Evolutionary conservation across 2,113 vertebrate genomes (phyloP).

Genomic region (Andinoacara biseriatus): DNA sequence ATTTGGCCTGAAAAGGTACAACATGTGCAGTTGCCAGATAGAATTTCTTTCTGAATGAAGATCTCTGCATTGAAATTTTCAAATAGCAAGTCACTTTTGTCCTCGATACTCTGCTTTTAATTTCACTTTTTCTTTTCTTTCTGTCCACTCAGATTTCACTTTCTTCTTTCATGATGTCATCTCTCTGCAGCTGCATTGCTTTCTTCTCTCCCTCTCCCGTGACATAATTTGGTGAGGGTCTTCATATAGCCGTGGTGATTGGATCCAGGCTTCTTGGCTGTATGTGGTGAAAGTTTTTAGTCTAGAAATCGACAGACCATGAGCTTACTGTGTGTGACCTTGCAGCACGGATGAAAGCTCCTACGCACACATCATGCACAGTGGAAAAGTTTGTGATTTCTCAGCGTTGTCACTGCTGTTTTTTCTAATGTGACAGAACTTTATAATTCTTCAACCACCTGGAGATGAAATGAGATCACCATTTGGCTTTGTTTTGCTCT

Average conservation of each 20-base stretch:
- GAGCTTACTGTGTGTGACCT: conserved; percentile 64
- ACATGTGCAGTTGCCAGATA: not conserved
- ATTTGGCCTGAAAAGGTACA: not conserved
- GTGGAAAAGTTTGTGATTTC: conserved; percentile 44
- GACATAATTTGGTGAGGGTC: conserved; percentile 67
- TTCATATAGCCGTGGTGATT: conserved; percentile 72
- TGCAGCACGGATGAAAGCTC: conserved; percentile 14
- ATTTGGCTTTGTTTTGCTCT: conserved; percentile 23
- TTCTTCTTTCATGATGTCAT: conserved; percentile 58
- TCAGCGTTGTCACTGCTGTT: conserved; percentile 12
- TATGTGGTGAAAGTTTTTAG: conserved; percentile 53
- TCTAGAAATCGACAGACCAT: conserved; percentile 53
- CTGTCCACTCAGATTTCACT: conserved; percentile 3
- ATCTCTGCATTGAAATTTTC: conserved; percentile 7
- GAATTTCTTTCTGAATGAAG: not conserved
- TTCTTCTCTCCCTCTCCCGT: conserved; percentile 31
- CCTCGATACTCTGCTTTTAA: conserved; percentile 20
- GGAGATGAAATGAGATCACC: conserved; percentile 27
- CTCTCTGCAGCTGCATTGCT: conserved; percentile 56
- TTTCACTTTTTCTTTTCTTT: conserved; percentile 18
- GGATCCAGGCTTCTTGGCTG: conserved; percentile 68
- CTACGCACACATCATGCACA: not conserved
- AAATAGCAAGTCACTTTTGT: conserved; percentile 3
- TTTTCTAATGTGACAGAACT: conserved; percentile 41
- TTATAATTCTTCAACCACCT: conserved; percentile 35